Percentiles rank a stretch among this genome's conserved stretches.
Evolutionary conservation across 2,888 invertebrate genomes (phyloP).

Genomic region (Perdita meconis): DNA sequence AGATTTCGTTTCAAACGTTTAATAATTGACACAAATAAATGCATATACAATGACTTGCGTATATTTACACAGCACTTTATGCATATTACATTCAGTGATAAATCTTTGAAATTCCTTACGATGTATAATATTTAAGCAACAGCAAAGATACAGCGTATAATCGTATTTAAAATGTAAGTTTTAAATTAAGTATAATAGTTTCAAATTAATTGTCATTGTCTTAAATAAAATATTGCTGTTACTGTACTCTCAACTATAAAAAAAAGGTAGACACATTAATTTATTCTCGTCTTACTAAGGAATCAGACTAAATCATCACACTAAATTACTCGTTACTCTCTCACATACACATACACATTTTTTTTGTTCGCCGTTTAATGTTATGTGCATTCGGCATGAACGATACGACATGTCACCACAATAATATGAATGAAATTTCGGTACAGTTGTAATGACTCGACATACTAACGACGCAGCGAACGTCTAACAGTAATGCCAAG

Average conservation of each 20-base stretch:
- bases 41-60: conserved; percentile 22
- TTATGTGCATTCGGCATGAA: neutral
- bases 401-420: conserved; percentile 1
- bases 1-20: conserved; percentile 5
- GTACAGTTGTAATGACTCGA: neutral
- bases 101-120: neutral
- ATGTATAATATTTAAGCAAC: neutral
- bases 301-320: neutral
- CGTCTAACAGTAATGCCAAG: conserved; percentile 17
- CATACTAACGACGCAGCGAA: conserved; percentile 1
- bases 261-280: neutral
- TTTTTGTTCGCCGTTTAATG: neutral
- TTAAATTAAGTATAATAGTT: conserved; percentile 6
- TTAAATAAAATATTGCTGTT: conserved; percentile 26
- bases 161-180: neutral
- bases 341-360: neutral
- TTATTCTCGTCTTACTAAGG: neutral
- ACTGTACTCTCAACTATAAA: neutral
- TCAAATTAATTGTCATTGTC: neutral
- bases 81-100: conserved; percentile 5
- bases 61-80: conserved; percentile 16
- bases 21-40: conserved; percentile 38
- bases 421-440: conserved; percentile 6
- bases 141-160: neutral
- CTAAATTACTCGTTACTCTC: conserved; percentile 4